phyloP scores from a whole-genome alignment of 2,888 invertebrate genomes.

The Luperina nickerlii region DNA sequence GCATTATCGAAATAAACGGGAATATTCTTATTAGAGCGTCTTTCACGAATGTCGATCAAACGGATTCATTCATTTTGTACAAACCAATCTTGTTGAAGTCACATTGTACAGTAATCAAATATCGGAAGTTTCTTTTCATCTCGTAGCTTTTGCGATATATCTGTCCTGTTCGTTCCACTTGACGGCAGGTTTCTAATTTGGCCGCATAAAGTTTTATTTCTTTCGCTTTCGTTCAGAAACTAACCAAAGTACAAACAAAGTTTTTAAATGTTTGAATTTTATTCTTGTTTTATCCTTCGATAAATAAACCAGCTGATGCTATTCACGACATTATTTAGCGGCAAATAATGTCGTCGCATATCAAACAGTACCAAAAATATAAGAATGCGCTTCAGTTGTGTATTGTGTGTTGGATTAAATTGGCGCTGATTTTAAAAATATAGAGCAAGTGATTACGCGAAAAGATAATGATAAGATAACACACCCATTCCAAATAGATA shows the following conservation, averaged over 20 bases:
- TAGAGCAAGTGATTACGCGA: slow-evolving; percentile 85
- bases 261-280: neutral
- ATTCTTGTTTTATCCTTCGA: neutral
- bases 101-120: slow-evolving; percentile 53
- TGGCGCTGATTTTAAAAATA: slow-evolving; percentile 85
- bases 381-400: slow-evolving; percentile 32
- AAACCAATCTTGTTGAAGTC: slow-evolving; percentile 65
- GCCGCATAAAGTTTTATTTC: slow-evolving; percentile 56
- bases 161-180: slow-evolving; percentile 45
- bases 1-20: slow-evolving; percentile 78
- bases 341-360: neutral
- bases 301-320: slow-evolving; percentile 14
- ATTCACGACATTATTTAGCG: neutral
- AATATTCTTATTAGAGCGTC: slow-evolving; percentile 82
- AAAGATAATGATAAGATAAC: slow-evolving; percentile 89
- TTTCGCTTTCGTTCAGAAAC: slow-evolving; percentile 76
- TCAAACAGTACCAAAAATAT: slow-evolving; percentile 32
- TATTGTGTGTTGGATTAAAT: slow-evolving; percentile 42
- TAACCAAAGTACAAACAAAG: neutral
- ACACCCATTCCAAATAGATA: slow-evolving; percentile 82
- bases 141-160: slow-evolving; percentile 1
- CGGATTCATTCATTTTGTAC: slow-evolving; percentile 81
- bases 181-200: slow-evolving; percentile 55
- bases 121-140: slow-evolving; percentile 59
- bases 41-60: slow-evolving; percentile 78